Base-by-base conservation (phyloP, 2,888 invertebrate genomes). In the Yponomeuta evonymella region DNA sequence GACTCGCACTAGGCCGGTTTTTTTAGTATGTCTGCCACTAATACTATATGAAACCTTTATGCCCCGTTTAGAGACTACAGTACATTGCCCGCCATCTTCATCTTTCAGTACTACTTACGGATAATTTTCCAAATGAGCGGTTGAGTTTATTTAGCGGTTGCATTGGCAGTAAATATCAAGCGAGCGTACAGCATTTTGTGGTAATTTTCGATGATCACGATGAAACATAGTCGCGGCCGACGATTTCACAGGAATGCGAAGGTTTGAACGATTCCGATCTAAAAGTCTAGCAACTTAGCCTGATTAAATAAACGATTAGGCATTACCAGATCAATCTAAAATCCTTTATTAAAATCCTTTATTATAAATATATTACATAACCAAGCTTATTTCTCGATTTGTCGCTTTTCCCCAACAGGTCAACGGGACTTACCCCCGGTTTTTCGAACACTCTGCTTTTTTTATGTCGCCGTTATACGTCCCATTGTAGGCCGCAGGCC, bases 111-210 rank as follows among this genome's bases (percentile, higher is more conserved):
- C 65, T 12, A 65, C 33, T 65, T 65, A 33, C 29, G 33, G 65
- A 65, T 65, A 65, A 65, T 30, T 65, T 65, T 3, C 65, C 33
- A 65, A 65, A 65, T 65, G 65, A 65, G 23, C 29, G 65, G 65
- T 65, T 65, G 12, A 65, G 33, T 29, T 11, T 30, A 33, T 30
- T 65, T 65, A 65, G 33, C 65, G 23, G 65, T 65, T 65, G 65
- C 65, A 33, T 65, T 30, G 51, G 51, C 51, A 12, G 51, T 58
- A 12, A 58, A 58, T 58, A 58, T 58, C 15, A 58, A 58, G 51
- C 15, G 15, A 15, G 51, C 51, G 0, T 58, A 58, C 3, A 58
- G 51, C 51, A 58, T 58, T 58, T 58, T 58, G 51, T 15, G 51
- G 51, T 15, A 58, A 15, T 58, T 58, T 58, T 58, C 12, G 51